phyloP scores from a whole-genome alignment of 2,888 invertebrate species.

The Meteorus colon region DNA sequence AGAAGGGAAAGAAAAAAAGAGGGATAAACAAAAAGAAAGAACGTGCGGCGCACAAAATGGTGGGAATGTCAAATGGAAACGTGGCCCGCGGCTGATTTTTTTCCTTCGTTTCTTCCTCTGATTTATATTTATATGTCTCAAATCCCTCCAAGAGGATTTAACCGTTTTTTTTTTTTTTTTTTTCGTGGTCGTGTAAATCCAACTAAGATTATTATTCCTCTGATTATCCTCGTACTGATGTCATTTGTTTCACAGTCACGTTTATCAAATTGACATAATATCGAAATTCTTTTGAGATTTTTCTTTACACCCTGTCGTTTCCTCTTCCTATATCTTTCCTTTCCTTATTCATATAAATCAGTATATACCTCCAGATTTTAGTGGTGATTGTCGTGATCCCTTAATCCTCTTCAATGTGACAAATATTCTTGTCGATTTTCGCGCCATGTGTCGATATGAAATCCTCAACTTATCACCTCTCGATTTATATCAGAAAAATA shows the following conservation, averaged over 20 bases:
- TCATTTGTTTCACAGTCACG: constrained; percentile 7
- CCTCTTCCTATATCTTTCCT: not conserved
- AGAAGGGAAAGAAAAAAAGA: not conserved
- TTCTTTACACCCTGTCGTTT: not conserved
- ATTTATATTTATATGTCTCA: constrained; percentile 5
- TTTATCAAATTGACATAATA: not conserved
- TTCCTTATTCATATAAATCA: not conserved
- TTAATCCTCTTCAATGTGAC: constrained; percentile 10
- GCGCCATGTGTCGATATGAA: not conserved
- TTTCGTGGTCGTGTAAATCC: not conserved
- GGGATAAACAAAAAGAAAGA: not conserved
- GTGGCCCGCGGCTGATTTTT: constrained; percentile 13
- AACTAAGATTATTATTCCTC: constrained; percentile 6
- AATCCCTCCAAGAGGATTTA: not conserved
- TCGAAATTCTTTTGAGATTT: not conserved
- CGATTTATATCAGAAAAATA: not conserved
- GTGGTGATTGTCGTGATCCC: not conserved
- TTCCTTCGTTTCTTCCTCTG: not conserved
- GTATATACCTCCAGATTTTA: constrained; percentile 1
- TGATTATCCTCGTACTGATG: not conserved
- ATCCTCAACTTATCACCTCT: not conserved
- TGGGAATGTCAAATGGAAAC: constrained; percentile 4
- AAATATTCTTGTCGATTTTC: not conserved
- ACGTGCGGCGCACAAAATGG: constrained; percentile 26
- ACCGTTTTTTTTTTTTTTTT: not conserved